Percentiles rank a stretch among this genome's conserved stretches.
phyloP scores from a whole-genome alignment of 2,797 vertebrate genomes.

The Moxostoma hubbsi region DNA sequence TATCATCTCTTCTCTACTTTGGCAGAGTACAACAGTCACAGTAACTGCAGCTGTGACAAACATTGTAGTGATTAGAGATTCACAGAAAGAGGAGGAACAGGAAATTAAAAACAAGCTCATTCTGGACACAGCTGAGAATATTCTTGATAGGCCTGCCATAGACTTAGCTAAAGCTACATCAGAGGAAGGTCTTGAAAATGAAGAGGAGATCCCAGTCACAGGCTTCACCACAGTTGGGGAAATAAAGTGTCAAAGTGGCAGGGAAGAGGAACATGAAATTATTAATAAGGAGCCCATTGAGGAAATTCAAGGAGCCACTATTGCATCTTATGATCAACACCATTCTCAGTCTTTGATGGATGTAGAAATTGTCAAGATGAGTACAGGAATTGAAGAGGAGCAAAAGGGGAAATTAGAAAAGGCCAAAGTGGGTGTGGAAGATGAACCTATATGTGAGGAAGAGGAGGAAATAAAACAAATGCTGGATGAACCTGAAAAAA shows the following conservation, averaged over 20 bases:
- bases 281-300: conserved; percentile 2
- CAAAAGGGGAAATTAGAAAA: conserved; percentile 8
- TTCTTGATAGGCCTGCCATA: background rate
- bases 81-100: conserved; percentile 33
- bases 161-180: conserved; percentile 27
- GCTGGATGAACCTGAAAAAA: conserved; percentile 36
- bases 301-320: conserved; percentile 24
- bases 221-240: conserved; percentile 25
- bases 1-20: conserved; percentile 31
- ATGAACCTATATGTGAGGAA: background rate
- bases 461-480: conserved; percentile 14
- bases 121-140: too few species aligned
- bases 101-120: background rate
- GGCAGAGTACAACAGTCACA: conserved; percentile 49
- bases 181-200: conserved; percentile 10
- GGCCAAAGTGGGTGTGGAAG: conserved; percentile 12
- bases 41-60: conserved; percentile 10
- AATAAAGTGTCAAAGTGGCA: conserved; percentile 13
- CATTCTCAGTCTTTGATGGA: conserved; percentile 46
- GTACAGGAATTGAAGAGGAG: conserved; percentile 53
- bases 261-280: conserved; percentile 12
- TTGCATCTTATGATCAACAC: conserved; percentile 15
- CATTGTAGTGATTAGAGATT: conserved; percentile 25
- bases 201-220: background rate
- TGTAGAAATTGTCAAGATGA: conserved; percentile 60